phyloP scores from a whole-genome alignment of 1,140 invertebrate genomes.

The Ridgeia piscesae region DNA sequence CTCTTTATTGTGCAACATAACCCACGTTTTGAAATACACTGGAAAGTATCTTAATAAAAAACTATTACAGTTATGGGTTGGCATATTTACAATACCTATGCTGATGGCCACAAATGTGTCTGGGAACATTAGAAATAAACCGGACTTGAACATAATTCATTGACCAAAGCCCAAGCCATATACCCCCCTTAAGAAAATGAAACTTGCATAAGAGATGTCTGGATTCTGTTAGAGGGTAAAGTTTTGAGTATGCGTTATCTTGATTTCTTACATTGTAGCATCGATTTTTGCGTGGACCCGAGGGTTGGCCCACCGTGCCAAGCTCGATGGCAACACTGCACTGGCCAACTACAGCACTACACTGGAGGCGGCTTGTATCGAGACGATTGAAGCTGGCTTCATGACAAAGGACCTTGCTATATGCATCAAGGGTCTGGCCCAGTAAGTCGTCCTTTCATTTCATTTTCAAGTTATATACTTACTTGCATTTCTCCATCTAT shows the following conservation, averaged over 20 bases:
- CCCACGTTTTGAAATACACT: no score
- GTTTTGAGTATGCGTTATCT: neutral
- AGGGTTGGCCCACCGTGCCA: constrained; percentile 88
- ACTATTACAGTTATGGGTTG: no score
- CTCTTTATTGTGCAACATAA: no score
- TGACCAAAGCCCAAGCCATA: neutral
- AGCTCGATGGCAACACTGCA: constrained; percentile 81
- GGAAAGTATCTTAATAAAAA: no score
- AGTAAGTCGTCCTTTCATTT: constrained; percentile 35
- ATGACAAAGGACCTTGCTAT: constrained; percentile 99
- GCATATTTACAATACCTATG: no score
- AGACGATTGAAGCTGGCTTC: constrained; percentile 88
- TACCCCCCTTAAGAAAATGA: neutral
- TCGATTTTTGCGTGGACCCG: constrained; percentile 98
- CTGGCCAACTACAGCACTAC: constrained; percentile 78
- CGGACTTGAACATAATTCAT: neutral
- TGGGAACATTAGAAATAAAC: neutral
- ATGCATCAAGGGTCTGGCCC: constrained; percentile 82
- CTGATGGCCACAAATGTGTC: neutral
- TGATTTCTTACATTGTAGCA: constrained; percentile 64
- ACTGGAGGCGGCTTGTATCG: constrained; percentile 87
- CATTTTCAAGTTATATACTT: neutral
- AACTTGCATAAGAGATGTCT: neutral
- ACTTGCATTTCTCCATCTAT: no score
- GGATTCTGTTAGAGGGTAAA: neutral